A percentile compares a stretch with the other conserved stretches of the same genome.
Conservation (phyloP, 2,113 vertebrate genomes). For the Ranitomeya imitator region DNA sequence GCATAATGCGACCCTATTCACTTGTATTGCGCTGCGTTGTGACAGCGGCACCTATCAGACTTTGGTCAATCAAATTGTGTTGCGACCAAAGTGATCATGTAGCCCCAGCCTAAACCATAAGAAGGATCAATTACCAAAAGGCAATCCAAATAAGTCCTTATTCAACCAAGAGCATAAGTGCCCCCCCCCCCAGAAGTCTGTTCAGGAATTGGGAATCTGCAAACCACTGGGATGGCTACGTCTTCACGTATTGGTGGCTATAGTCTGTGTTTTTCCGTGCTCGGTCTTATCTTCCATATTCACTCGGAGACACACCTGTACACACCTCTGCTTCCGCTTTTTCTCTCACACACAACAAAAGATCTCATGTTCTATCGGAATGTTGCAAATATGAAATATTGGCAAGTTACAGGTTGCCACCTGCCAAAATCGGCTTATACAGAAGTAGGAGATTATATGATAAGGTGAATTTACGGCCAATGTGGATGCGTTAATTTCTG, state of each 20-base stretch:
- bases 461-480: slow-evolving; percentile 34
- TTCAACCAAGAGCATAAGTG: too few species aligned
- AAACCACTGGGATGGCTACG: too few species aligned
- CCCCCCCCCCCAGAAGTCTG: not conserved
- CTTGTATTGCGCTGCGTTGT: too few species aligned
- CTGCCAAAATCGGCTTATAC: slow-evolving; percentile 32
- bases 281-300: not conserved
- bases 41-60: too few species aligned
- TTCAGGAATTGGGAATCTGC: not conserved
- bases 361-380: slow-evolving; percentile 24
- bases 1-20: too few species aligned
- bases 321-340: slow-evolving; percentile 15
- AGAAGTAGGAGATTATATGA: slow-evolving; percentile 36
- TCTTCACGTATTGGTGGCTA: not conserved
- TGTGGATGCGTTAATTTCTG: not conserved
- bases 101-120: too few species aligned
- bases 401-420: slow-evolving; percentile 6
- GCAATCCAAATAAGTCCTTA: too few species aligned
- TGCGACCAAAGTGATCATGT: too few species aligned
- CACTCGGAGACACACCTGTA: not conserved
- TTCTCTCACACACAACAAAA: slow-evolving; percentile 11
- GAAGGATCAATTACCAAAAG: too few species aligned
- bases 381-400: slow-evolving; percentile 17
- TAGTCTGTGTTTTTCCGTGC: not conserved
- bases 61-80: too few species aligned